These are phyloP conservation scores for Gavia stellata DNA, from an alignment of 2,113 vertebrate species.

Conservation along the genomic window DNA sequence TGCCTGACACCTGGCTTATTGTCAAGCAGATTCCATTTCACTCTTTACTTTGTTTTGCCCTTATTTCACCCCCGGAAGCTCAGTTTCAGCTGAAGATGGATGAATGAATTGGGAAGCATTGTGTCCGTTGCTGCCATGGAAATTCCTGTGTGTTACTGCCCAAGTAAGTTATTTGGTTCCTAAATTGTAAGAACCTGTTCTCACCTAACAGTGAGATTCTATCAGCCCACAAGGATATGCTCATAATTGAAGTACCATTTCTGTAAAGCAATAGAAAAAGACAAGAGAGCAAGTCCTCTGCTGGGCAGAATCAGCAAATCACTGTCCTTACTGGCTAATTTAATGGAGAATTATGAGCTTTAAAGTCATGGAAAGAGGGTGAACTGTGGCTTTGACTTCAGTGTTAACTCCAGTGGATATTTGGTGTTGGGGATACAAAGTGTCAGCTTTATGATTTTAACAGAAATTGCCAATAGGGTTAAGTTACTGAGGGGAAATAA, in stretches of 20 bases:
- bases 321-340: background rate
- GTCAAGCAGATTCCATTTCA: background rate
- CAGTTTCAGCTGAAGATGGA: background rate
- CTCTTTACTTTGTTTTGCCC: background rate
- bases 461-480: background rate
- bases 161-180: background rate
- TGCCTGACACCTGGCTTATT: slow-evolving; percentile 11
- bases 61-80: background rate
- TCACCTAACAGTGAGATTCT: background rate
- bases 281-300: background rate
- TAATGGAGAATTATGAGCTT: background rate
- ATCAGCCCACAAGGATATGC: background rate
- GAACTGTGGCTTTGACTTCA: background rate
- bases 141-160: background rate
- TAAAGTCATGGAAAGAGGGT: background rate
- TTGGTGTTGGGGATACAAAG: background rate
- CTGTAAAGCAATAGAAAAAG: background rate
- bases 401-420: background rate
- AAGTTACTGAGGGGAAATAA: background rate
- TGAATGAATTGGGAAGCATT: background rate
- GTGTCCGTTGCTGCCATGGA: background rate
- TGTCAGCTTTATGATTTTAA: background rate
- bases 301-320: background rate
- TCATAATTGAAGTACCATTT: background rate
- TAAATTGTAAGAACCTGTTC: background rate